Base-by-base conservation (phyloP, 2,888 invertebrate species). In the Zhengitettix transpicula region DNA sequence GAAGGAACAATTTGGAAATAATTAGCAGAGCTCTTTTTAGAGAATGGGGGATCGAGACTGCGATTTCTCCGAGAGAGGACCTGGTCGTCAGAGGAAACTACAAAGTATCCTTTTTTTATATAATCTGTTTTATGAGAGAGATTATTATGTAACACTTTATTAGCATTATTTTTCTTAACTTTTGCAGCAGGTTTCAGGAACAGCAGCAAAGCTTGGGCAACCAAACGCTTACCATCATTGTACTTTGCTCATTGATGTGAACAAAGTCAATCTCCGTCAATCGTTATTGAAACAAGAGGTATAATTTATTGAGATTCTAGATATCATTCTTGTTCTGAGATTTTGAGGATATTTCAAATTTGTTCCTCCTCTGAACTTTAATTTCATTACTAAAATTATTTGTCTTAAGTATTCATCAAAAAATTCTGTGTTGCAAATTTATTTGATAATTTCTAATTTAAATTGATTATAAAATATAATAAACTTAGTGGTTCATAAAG, bases 211-310 rank as follows among this genome's bases (percentile, higher is more conserved):
- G 76, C 77, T 97, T 61, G 92, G 92, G 61, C 81, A 85, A 65
- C 81, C 85, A 11, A 86, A 87, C 69, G 89, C 92, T n/a, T 99
- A 98, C 77, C 98, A 99, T 72, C 98, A 98, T 74, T 95, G 95
- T 74, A 98, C 98, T 7, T 80, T 99, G 65, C 79, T 97, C 71
- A 88, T 96, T 63, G 83, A 89, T 69, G 88, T 88, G 64, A 85
- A 93, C 71, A 88, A 89, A 74, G 73, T 80, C 65, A 80, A 83
- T 71, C 78, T 92, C 70, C 82, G 82, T 67, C 78, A 82, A 67
- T 81, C 87, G 60, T 79, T 92, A 62, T 81, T 82, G 62, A 87
- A 83, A 72, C 81, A 83, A 71, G 83, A 87, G 78, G 89, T 89
- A 77, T 79, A 75, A 73, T 47, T 16, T 42, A 11, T 51, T 51